These are phyloP conservation scores for Leptopterna dolabrata DNA, from an alignment of 2,888 invertebrate genomes.

Conservation along the genomic window DNA sequence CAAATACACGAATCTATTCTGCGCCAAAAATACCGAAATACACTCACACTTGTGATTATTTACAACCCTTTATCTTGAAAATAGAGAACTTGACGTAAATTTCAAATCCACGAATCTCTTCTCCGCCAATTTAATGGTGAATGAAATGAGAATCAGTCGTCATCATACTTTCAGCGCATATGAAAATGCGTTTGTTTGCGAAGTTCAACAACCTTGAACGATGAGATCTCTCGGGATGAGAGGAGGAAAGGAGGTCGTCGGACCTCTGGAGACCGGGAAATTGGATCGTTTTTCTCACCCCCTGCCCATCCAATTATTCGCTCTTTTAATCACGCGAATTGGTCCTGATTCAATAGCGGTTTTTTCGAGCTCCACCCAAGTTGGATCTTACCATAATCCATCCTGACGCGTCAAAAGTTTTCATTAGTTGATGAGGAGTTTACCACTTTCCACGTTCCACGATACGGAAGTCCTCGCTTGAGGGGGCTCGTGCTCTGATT, in stretches of 20 bases:
- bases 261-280: not conserved
- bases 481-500: not conserved
- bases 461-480: no score
- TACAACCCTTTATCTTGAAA: no score
- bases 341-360: not conserved
- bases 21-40: no score
- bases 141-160: no score
- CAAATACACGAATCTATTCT: no score
- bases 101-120: no score
- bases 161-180: no score
- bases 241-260: not conserved
- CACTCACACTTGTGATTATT: no score
- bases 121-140: no score
- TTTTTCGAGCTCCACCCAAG: not conserved
- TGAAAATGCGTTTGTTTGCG: not conserved
- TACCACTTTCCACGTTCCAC: not conserved
- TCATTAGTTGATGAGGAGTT: not conserved
- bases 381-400: not conserved
- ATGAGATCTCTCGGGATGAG: not conserved
- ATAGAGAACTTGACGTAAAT: no score
- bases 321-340: conserved; percentile 11
- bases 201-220: not conserved
- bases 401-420: not conserved
- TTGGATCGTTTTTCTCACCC: not conserved
- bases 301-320: not conserved